Base-by-base conservation (phyloP, 2,113 vertebrate genomes). In the Bettongia penicillata region DNA sequence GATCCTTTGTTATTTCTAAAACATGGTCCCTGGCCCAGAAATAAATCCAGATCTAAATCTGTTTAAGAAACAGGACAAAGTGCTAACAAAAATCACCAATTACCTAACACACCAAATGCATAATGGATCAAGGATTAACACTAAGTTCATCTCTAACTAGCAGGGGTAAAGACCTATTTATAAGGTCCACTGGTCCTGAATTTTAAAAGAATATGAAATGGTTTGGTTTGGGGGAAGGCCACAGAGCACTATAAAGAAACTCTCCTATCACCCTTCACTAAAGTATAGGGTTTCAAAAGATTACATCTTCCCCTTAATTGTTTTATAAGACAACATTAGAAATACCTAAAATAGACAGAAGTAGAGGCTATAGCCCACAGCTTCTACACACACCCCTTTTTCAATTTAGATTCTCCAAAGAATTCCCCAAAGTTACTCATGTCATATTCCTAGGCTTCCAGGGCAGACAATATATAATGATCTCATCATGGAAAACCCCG, bases 401-500 rank as follows among this genome's bases (percentile, higher is more conserved):
- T 50, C 43, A 91, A 92, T 26, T 77, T 77, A 37, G 25, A 93
- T 93, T 95, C 91, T 93, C 90, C 53, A 68, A 3, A 90, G 93
- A 96, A 48, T 48, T 89, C 94, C 31, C 91, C 48, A 48, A 48
- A 49, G 95, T 91, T 92, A 77, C 61, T 77, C 61, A 77, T n/a
- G 37, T 77, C 61, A 50, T 31, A 91, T 95, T 89, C n/a, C 93
- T 53, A 94, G 91, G 53, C 61, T 77, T 77, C 37, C 61, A 77
- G 61, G 61, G 31, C 31, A 95, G 90, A 84, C 94, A 93, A 95
- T 94, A 89, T 90, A 37, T 47, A 91, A 97, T 95, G 92, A 95
- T 68, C 90, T 96, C 92, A 96, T 89, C 50, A 90, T 90, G 61
- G 96, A 97, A 97, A 97, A 96, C 91, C 93, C 93, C 93, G 25